Evolutionary conservation across 2,113 vertebrate species (phyloP).

Genomic region (Cervus canadensis): DNA sequence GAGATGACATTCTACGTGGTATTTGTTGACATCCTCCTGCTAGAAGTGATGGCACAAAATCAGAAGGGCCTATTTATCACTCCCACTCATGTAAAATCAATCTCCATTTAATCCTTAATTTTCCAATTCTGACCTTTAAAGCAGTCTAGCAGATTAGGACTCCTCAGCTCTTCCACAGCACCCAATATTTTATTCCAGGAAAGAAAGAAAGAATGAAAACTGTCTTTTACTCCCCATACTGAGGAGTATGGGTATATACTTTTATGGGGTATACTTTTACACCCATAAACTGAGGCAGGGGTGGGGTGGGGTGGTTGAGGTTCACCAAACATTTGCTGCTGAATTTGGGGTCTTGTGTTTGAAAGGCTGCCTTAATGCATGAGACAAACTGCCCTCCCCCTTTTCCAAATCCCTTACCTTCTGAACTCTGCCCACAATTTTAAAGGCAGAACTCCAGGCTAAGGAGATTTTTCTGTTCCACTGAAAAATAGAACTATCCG

Average conservation of each 20-base stretch:
- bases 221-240: not conserved
- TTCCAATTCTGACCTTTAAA: constrained; percentile 35
- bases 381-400: not conserved
- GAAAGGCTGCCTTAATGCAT: not conserved
- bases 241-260: too few relatives aligned
- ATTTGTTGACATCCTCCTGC: not conserved
- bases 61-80: not conserved
- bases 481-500: not conserved
- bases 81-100: not conserved
- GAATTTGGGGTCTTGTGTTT: not conserved
- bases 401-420: not conserved
- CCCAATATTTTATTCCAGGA: constrained; percentile 25
- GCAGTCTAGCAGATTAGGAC: not conserved
- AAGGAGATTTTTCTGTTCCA: not conserved
- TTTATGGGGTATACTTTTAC: too few relatives aligned
- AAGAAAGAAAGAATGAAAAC: constrained; percentile 15
- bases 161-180: not conserved
- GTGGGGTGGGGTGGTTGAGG: not conserved
- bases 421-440: not conserved
- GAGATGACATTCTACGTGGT: not conserved
- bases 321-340: not conserved
- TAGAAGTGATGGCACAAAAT: rapidly evolving
- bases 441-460: not conserved
- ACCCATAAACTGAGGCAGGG: not conserved
- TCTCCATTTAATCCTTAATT: not conserved